Evolutionary conservation across 2,888 invertebrate genomes (phyloP), one percentile per base, ranked within the genome.

Genomic region (Syrphus vitripennis): DNA sequence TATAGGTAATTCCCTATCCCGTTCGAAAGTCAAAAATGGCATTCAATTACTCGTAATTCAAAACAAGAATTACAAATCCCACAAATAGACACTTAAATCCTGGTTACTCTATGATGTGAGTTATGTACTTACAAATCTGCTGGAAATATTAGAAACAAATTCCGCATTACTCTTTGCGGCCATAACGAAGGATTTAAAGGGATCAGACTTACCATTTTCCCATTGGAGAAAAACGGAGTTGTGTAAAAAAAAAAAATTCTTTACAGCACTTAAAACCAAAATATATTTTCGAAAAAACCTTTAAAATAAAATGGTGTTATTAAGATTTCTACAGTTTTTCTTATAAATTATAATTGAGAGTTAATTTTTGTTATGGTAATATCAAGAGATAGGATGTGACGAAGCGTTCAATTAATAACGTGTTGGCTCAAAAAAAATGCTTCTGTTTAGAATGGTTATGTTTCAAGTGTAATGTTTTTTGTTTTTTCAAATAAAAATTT

Each of bases 361-460:
- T 19, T 45, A 7, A 75, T 65, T 75, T 65, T 19, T 55, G 42
- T 65, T 74, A 31, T 63, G 45, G 16, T 53, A 29, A n/a, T 50
- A 12, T 65, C 65, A 63, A 70, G 67, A 65, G 40, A 26, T 37
- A 75, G 45, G 42, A 50, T 70, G 48, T 37, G 19, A 50, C 53
- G 65, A 75, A 74, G 65, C 78, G 21, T 48, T 72, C 37, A 42
- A 42, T 71, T 50, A 59, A 16, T 74, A 59, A 29, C 50, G 9
- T 63, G 24, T 67, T 57, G 53, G 67, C 5, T 69, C 19, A 45
- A 77, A 42, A 34, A 74, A 63, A 83, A 83, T 79, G 79, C 79
- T 70, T 78, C 42, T 29, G 57, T 70, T 69, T 14, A 75, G 70
- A 83, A 83, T 83, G 83, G 19, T 40, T 74, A 55, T 42, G 26